Conservation (phyloP, 2,888 invertebrate species). For the Crioceris asparagi region DNA sequence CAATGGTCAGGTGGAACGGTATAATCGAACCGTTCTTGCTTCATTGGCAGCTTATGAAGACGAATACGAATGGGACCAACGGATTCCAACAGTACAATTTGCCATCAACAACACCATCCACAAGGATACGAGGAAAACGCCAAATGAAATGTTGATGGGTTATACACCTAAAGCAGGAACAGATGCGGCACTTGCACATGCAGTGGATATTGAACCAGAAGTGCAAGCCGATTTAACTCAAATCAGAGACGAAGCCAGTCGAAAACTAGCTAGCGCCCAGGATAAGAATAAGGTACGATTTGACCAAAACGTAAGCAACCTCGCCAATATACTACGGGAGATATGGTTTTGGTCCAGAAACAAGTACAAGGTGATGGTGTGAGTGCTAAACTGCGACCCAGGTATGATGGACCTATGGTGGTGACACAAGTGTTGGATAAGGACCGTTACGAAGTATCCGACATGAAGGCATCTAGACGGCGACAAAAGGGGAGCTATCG, state of each 20-base stretch:
- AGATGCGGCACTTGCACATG: conserved; percentile 10
- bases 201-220: no score
- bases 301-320: conserved; percentile 13
- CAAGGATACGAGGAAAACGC: conserved; percentile 13
- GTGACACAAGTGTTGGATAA: conserved; percentile 14
- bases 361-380: conserved; percentile 2
- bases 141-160: conserved; percentile 13
- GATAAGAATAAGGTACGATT: conserved; percentile 11
- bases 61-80: conserved; percentile 28
- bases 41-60: conserved; percentile 19
- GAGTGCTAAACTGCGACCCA: conserved; percentile 12
- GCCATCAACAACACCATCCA: conserved; percentile 21
- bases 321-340: conserved; percentile 11
- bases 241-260: no score
- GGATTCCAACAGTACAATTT: conserved; percentile 26
- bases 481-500: conserved; percentile 9
- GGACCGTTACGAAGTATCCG: conserved; percentile 15
- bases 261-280: conserved; percentile 6
- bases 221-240: no score
- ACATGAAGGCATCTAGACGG: conserved; percentile 10
- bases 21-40: conserved; percentile 25
- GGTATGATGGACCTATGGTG: conserved; percentile 14
- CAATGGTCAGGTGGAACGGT: conserved; percentile 16
- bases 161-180: conserved; percentile 7
- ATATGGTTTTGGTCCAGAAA: conserved; percentile 14